phyloP scores from a whole-genome alignment of 2,797 vertebrate species.

The Huso huso region DNA sequence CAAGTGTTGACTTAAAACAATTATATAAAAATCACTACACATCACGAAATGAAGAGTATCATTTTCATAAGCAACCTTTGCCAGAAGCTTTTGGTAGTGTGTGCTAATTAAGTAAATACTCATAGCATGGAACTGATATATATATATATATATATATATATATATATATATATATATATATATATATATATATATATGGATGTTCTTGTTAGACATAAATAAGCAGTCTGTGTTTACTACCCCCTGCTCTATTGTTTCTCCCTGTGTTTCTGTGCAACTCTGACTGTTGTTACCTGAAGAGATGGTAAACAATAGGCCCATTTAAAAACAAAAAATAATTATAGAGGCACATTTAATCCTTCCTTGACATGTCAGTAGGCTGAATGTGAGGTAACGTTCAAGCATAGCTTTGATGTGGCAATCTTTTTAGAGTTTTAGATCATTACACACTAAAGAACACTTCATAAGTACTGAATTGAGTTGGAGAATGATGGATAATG shows the following conservation, averaged over 20 bases:
- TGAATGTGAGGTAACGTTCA: conserved; percentile 61
- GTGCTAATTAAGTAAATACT: no score
- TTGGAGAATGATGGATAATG: conserved; percentile 56
- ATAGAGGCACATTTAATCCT: conserved; percentile 57
- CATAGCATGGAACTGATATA: no score
- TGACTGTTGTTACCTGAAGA: conserved; percentile 51
- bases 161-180: no score
- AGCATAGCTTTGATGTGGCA: conserved; percentile 60
- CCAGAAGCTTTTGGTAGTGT: no score
- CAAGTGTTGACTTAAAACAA: no score
- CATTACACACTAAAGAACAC: conserved; percentile 61
- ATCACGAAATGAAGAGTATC: no score
- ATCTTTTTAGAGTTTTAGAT: conserved; percentile 63
- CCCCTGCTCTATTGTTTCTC: conserved; percentile 19
- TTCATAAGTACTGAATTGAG: conserved; percentile 55
- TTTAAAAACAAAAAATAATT: conserved; percentile 64
- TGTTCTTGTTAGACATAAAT: conserved; percentile 20
- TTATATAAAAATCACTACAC: no score
- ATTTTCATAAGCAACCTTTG: no score
- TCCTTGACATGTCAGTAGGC: conserved; percentile 56
- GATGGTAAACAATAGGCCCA: conserved; percentile 56
- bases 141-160: no score
- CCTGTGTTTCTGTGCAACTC: conserved; percentile 27
- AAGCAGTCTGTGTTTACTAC: conserved; percentile 20
- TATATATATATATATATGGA: conserved; percentile 12